Conservation (phyloP, 2,888 invertebrate species). For the Lasioglossum zephyrum region DNA sequence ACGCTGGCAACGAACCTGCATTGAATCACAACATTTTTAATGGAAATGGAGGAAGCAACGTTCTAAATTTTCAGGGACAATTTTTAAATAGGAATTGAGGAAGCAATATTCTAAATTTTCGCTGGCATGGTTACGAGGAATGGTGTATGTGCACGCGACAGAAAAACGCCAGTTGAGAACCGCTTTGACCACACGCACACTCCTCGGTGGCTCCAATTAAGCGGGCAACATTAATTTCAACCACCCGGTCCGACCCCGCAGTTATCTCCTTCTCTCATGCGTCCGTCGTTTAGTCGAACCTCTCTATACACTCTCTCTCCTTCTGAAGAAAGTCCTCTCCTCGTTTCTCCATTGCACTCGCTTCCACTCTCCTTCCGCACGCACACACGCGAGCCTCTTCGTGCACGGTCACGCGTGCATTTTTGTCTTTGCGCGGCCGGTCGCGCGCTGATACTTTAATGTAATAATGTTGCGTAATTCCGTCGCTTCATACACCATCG, state of each 20-base stretch:
- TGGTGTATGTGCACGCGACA: neutral
- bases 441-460: conserved; percentile 34
- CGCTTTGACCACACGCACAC: conserved; percentile 82
- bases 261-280: conserved; percentile 76
- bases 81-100: neutral
- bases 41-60: neutral
- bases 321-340: neutral
- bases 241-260: conserved; percentile 81
- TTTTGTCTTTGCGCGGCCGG: conserved; percentile 40
- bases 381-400: conserved; percentile 22
- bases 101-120: neutral
- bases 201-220: conserved; percentile 84
- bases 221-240: conserved; percentile 84
- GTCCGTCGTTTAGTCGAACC: conserved; percentile 62
- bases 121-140: neutral
- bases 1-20: neutral
- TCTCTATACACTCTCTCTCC: conserved; percentile 32
- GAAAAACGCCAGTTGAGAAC: conserved; percentile 76
- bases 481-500: neutral
- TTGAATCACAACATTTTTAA: neutral
- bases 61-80: neutral
- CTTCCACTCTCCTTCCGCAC: conserved; percentile 56
- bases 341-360: conserved; percentile 29
- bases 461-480: conserved; percentile 37
- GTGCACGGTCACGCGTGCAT: conserved; percentile 40